Evolutionary conservation across 2,113 vertebrate genomes (phyloP), one percentile per base, ranked within the genome.

Genomic region (Chrysemys picta): DNA sequence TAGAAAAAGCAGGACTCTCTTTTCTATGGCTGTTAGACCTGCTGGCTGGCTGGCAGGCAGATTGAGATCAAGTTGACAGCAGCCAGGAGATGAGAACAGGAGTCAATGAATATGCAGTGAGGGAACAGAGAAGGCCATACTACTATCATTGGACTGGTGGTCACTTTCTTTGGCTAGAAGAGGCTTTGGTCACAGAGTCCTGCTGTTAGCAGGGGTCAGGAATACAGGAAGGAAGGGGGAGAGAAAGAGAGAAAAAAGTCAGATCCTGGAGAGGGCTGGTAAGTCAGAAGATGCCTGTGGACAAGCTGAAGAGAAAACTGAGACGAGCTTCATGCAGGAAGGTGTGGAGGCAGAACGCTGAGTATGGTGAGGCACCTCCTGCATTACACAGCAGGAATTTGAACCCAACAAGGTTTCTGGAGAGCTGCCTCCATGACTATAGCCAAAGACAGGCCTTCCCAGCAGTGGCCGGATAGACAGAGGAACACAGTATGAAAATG

Each of bases 91-190:
- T 69, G 92, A 96, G 92, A 95, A 54, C 76, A 89, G 53, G 7
- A 80, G 87, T 65, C 89, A 88, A 0, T 35, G 92, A 94, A 96
- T 81, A 92, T 85, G 72, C 45, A 82, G 88, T 2, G 57, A 27
- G 1, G 82, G 53, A 93, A 54, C 3, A 59, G 88, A 84, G 50
- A 85, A 83, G 92, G 59, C 47, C 81, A 87, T 22, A 11, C 80
- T 49, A 6, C 29, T 85, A 93, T 87, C 89, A 88, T 0, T 52
- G 84, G 19, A 80, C 52, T 35, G n/a, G 42, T 59, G 87, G 94
- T 87, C 94, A 80, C 8, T 27, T 45, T 62, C 96, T 92, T 2
- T 54, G 42, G 75, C 52, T 92, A 89, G 96, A 95, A 95, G 93
- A 95, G 2, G 31, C 93, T 65, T 22, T 90, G 42, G 42, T 90